Base-by-base conservation (phyloP, 2,113 vertebrate species). In the Pachyramphus minor region DNA sequence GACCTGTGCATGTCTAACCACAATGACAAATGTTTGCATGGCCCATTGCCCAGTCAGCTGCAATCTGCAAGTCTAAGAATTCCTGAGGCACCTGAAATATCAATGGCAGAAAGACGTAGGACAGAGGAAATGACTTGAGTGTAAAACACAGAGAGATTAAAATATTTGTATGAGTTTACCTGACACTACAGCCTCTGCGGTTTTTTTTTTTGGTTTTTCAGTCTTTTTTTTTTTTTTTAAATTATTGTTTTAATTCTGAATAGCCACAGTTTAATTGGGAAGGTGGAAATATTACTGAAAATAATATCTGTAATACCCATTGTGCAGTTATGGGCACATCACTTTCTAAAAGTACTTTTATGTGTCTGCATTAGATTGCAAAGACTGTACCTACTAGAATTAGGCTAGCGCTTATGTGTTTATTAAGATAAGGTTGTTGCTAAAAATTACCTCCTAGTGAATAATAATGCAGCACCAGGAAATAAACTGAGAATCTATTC, bases 391-490 rank as follows among this genome's bases (percentile, higher is more conserved):
- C 81, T 81, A 0, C 0, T 22, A 87, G 80, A 95, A 78, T 92
- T 79, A 92, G 69, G 31, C 27, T 63, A 53, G 59, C 30, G 52
- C 56, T 78, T 95, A 44, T 2, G 3, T 91, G 91, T 93, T 96
- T 95, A 64, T 93, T 92, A 91, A 92, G 86, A 87, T 81, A 95
- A 94, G 35, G 49, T 75, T 87, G 77, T 89, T 94, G 86, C 77
- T 84, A 89, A 92, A 91, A 89, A 82, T 84, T 84, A 60, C 66
- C 35, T 87, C 62, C 56, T 81, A n/a, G 44, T 89, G 89, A 91
- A 93, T 81, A 95, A 78, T 64, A 94, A 75, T 72, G 41, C 22
- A 28, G 10, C 31, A 44, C 24, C 52, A 56, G 28, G 39, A 84
- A 95, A 67, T 88, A 90, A 94, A 89, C 72, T 72, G 69, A 84